Evolutionary conservation across 2,113 vertebrate genomes (phyloP).

Genomic region (Pseudolaguvia tuberculata): DNA sequence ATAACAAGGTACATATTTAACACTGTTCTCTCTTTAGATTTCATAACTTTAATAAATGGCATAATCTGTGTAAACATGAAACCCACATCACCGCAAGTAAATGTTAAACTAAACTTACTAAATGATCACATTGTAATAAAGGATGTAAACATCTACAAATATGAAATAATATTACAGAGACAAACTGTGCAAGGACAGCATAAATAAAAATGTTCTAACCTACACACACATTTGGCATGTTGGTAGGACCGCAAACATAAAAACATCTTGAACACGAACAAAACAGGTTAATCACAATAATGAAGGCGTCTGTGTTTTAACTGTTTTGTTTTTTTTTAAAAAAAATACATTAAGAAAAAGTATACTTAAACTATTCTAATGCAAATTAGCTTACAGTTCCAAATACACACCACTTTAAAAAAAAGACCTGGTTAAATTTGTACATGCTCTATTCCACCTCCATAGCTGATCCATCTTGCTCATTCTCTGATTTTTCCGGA

Average conservation of each 20-base stretch:
- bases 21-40: slow-evolving; percentile 1
- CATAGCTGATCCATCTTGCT: slow-evolving; percentile 76
- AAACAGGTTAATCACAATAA: neutral
- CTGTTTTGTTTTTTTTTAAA: neutral
- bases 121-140: slow-evolving; percentile 52
- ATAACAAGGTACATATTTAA: slow-evolving; percentile 43
- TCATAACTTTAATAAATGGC: slow-evolving; percentile 61
- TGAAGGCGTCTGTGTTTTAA: neutral
- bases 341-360: slow-evolving; percentile 31
- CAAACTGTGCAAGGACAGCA: too few species aligned
- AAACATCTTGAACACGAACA: neutral
- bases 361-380: slow-evolving; percentile 1
- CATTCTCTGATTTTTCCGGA: slow-evolving; percentile 60
- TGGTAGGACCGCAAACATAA: neutral
- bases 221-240: neutral
- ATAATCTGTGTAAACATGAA: slow-evolving; percentile 21
- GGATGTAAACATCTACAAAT: slow-evolving; percentile 61
- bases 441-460: slow-evolving; percentile 72
- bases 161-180: slow-evolving; percentile 40
- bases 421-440: neutral
- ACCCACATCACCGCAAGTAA: slow-evolving; percentile 17
- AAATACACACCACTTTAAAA: slow-evolving; percentile 4
- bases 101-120: slow-evolving; percentile 32
- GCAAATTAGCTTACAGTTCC: neutral
- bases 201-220: neutral